A percentile compares a stretch with the other conserved stretches of the same genome.
These are phyloP conservation scores for Tuberolachnus salignus DNA, from an alignment of 2,888 invertebrate genomes.

Conservation along the genomic window DNA sequence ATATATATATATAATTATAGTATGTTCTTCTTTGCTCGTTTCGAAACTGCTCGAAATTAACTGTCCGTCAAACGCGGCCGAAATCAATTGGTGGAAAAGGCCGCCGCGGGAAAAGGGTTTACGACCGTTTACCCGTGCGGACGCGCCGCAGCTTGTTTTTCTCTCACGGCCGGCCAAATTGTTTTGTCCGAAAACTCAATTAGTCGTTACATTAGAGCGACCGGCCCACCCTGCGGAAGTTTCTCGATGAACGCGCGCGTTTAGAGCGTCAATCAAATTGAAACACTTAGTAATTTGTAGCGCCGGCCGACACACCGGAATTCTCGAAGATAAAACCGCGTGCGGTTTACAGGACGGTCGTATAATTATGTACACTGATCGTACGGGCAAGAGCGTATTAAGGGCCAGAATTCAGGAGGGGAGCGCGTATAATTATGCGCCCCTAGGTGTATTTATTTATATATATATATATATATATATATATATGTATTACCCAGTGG, in stretches of 20 bases:
- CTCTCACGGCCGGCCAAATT: slow-evolving; percentile 54
- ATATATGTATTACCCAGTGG: too few relatives aligned
- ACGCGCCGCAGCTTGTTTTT: slow-evolving; percentile 43
- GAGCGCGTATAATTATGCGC: too few relatives aligned
- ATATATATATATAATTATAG: too few relatives aligned
- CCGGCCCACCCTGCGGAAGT: background rate
- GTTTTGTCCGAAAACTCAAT: slow-evolving; percentile 52
- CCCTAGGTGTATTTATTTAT: too few relatives aligned
- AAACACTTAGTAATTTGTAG: slow-evolving; percentile 18
- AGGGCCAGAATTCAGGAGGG: too few relatives aligned
- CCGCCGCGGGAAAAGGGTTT: slow-evolving; percentile 55
- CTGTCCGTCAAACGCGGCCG: slow-evolving; percentile 47
- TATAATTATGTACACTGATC: too few relatives aligned
- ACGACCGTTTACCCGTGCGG: slow-evolving; percentile 32
- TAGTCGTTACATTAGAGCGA: slow-evolving; percentile 14
- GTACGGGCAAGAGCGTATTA: too few relatives aligned
- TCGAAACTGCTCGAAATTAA: slow-evolving; percentile 41
- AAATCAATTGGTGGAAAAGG: slow-evolving; percentile 50
- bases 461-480: too few relatives aligned
- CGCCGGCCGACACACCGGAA: too few relatives aligned
- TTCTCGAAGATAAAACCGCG: too few relatives aligned
- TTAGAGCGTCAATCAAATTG: slow-evolving; percentile 41
- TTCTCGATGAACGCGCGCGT: slow-evolving; percentile 31
- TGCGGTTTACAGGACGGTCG: too few relatives aligned
- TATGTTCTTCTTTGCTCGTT: slow-evolving; percentile 6